Base-by-base conservation (phyloP, 1,140 invertebrate genomes). In the Fragariocoptes setiger region DNA sequence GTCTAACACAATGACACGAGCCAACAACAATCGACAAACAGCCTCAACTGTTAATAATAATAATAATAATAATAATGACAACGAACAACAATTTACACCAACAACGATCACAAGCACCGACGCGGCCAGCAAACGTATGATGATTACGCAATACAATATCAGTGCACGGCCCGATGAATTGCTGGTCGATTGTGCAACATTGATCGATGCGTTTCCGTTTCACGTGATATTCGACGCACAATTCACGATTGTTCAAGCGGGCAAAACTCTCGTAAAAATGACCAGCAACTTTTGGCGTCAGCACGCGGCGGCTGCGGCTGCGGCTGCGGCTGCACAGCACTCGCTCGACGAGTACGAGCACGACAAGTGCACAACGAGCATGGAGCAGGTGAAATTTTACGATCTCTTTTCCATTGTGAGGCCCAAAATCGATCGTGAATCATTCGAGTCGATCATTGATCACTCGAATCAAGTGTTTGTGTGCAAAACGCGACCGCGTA, bases 181-280 rank as follows among this genome's bases (percentile, higher is more conserved):
- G 16, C 41, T 39, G 17, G 42, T 50, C 38, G 43, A 38, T 21
- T 37, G 44, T 13, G 16, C 35, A 15, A 48, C 48, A 18, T 40
- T 50, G 17, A 48, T 46, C 19, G 22, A 45, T 37, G 46, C 49
- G 15, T 49, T 50, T 36, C 49, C 49, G 5, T 50, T 50, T 37
- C 49, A 50, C 40, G 21, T 49, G 18, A 38, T 50, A 14, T 50
- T 50, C 37, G 35, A 49, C 19, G 21, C 40, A 14, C 22, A 42
- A 16, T 48, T 48, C 17, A 14, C 13, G 20, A 45, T 48, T 19
- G 45, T 44, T 21, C 42, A 48, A 43, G 36, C 42, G 3, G 47
- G 47, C 3, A 36, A 37, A 13, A 40, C 44, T 1, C 31, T 48
- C 19, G 19, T 21, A 20, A 21, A 42, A 2, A 31, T 44, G 8